Evolutionary conservation across 2,888 invertebrate species (phyloP).

Genomic region (Tenthredo scrophulariae): DNA sequence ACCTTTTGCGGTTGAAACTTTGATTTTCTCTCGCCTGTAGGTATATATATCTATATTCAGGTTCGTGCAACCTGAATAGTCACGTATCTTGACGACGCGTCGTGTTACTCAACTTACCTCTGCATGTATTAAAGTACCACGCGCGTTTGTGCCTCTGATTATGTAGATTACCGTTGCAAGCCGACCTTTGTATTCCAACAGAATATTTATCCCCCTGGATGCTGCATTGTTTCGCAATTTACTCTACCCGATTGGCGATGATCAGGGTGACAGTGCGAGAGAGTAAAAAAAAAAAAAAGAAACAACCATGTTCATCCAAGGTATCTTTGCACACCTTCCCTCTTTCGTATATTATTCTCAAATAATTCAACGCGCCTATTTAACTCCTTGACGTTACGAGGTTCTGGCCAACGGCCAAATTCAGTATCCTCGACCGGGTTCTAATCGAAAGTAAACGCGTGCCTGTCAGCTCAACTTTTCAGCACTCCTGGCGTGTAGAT

Average conservation of each 20-base stretch:
- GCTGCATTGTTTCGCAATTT: slow-evolving; percentile 35
- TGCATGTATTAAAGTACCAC: slow-evolving; percentile 45
- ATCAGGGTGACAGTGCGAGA: slow-evolving; percentile 21
- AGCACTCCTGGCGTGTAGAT: slow-evolving; percentile 11
- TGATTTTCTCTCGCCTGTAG: slow-evolving; percentile 41
- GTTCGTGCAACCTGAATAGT: slow-evolving; percentile 51
- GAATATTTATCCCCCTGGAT: slow-evolving; percentile 43
- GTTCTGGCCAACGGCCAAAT: slow-evolving; percentile 46
- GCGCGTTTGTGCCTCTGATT: slow-evolving; percentile 45
- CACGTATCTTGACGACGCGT: slow-evolving; percentile 51
- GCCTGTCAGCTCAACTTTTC: slow-evolving; percentile 43
- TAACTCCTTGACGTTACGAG: slow-evolving; percentile 11
- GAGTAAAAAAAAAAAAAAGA: background rate
- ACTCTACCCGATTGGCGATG: slow-evolving; percentile 55
- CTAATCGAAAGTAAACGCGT: slow-evolving; percentile 52
- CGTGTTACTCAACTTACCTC: slow-evolving; percentile 51
- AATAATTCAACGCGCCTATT: background rate
- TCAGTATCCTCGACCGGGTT: slow-evolving; percentile 43
- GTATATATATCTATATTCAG: slow-evolving; percentile 40
- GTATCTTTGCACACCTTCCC: background rate
- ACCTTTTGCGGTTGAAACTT: slow-evolving; percentile 50
- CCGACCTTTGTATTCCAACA: slow-evolving; percentile 45
- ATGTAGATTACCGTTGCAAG: slow-evolving; percentile 52
- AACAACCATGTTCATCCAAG: background rate
- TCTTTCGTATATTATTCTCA: background rate